phyloP scores from a whole-genome alignment of 2,888 invertebrate species.

The Eubasilissa splendida region DNA sequence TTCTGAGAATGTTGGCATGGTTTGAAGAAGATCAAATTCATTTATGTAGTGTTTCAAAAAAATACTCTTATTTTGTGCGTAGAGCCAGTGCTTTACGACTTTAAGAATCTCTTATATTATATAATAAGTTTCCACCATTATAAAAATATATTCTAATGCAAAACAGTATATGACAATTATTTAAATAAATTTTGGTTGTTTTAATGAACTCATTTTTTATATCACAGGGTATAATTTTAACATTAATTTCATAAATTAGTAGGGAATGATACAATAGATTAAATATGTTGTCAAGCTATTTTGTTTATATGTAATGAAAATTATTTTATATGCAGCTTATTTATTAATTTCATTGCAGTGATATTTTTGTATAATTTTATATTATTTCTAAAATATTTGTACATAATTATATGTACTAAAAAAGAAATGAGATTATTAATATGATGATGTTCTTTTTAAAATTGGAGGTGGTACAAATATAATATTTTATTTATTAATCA shows the following conservation, averaged over 20 bases:
- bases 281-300: no score
- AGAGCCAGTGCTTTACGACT: no score
- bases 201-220: background rate
- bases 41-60: no score
- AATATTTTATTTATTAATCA: constrained; percentile 26
- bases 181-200: background rate
- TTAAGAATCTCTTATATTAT: no score
- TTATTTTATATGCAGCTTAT: background rate
- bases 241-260: no score
- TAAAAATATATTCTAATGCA: no score
- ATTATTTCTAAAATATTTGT: constrained; percentile 4
- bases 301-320: no score
- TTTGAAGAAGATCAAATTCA: no score
- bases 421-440: constrained; percentile 6
- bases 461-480: constrained; percentile 32
- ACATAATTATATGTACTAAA: constrained; percentile 1
- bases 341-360: background rate
- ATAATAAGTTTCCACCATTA: no score
- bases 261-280: no score
- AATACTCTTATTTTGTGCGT: no score
- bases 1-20: no score
- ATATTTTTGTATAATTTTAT: background rate
- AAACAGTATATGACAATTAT: background rate
- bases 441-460: constrained; percentile 14
- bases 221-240: background rate